Percentiles rank a stretch among this genome's conserved stretches.
phyloP scores from a whole-genome alignment of 2,113 vertebrate species.

The Elaphurus davidianus region DNA sequence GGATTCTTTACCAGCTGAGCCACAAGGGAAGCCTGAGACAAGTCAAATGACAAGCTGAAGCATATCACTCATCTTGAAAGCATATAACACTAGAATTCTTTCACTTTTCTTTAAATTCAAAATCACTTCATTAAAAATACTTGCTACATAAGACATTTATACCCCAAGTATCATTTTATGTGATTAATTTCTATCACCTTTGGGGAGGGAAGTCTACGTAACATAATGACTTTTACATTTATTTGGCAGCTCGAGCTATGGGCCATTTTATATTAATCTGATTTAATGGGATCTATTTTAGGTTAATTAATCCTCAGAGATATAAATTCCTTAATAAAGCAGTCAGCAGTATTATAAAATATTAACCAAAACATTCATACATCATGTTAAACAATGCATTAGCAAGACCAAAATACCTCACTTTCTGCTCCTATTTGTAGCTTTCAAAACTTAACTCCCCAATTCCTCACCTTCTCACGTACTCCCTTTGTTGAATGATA shows the following conservation, averaged over 20 bases:
- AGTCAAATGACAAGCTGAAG: slow-evolving; percentile 7
- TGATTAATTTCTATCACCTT: slow-evolving; percentile 25
- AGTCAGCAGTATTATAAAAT: slow-evolving; percentile 40
- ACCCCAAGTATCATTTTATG: slow-evolving; percentile 5
- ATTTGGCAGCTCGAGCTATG: background rate
- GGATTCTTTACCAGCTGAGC: background rate
- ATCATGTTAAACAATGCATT: slow-evolving; percentile 38
- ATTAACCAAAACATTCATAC: slow-evolving; percentile 57
- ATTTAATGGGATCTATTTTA: slow-evolving; percentile 46
- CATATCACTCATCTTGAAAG: background rate
- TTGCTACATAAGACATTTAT: slow-evolving; percentile 11
- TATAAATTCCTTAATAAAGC: slow-evolving; percentile 42
- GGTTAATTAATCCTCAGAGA: slow-evolving; percentile 50
- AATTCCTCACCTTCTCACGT: background rate
- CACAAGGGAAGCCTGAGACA: background rate
- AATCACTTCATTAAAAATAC: slow-evolving; percentile 31
- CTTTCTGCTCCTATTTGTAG: slow-evolving; percentile 20
- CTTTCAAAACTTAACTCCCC: slow-evolving; percentile 2
- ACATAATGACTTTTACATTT: slow-evolving; percentile 31
- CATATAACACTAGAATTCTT: background rate
- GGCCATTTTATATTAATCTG: slow-evolving; percentile 30
- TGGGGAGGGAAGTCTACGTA: background rate
- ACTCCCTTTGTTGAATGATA: background rate
- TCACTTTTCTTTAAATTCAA: slow-evolving; percentile 32
- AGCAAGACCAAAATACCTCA: slow-evolving; percentile 16